Percentiles rank a stretch among this genome's conserved stretches.
Evolutionary conservation across 2,888 invertebrate species (phyloP).

Genomic region (Mylabris sibirica): DNA sequence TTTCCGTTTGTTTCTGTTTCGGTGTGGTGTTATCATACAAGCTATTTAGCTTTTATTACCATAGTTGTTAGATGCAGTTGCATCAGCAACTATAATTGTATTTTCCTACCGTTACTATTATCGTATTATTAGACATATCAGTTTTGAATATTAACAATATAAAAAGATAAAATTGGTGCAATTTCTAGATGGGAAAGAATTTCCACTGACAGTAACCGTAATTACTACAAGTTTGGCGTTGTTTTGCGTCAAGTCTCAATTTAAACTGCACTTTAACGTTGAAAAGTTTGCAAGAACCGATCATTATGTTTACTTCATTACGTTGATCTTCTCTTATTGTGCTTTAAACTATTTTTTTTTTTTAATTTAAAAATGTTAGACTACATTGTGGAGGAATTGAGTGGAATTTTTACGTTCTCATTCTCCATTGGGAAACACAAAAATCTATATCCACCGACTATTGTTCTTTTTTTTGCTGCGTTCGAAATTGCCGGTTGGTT

Average conservation of each 20-base stretch:
- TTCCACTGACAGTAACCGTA: too few relatives aligned
- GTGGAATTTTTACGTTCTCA: background rate
- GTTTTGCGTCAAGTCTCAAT: background rate
- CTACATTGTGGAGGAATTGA: background rate
- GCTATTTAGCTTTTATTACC: background rate
- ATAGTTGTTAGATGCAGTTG: background rate
- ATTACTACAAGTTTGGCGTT: background rate
- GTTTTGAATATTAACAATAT: background rate
- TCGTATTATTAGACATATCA: background rate
- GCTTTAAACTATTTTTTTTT: background rate
- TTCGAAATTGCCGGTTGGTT: constrained; percentile 11
- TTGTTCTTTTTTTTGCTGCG: constrained; percentile 14
- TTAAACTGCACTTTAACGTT: too few relatives aligned
- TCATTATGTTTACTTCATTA: too few relatives aligned
- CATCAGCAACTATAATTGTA: background rate
- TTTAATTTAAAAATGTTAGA: background rate
- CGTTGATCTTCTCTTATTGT: background rate
- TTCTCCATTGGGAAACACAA: background rate
- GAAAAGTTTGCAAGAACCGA: too few relatives aligned
- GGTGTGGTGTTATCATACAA: background rate
- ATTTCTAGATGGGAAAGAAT: too few relatives aligned
- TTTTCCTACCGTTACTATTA: background rate
- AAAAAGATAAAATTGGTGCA: background rate
- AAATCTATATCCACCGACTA: constrained; percentile 9
- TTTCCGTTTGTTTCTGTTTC: background rate